A percentile compares a stretch with the other conserved stretches of the same genome.
Evolutionary conservation across 2,113 vertebrate genomes (phyloP).

Genomic region (Colinus virginianus): DNA sequence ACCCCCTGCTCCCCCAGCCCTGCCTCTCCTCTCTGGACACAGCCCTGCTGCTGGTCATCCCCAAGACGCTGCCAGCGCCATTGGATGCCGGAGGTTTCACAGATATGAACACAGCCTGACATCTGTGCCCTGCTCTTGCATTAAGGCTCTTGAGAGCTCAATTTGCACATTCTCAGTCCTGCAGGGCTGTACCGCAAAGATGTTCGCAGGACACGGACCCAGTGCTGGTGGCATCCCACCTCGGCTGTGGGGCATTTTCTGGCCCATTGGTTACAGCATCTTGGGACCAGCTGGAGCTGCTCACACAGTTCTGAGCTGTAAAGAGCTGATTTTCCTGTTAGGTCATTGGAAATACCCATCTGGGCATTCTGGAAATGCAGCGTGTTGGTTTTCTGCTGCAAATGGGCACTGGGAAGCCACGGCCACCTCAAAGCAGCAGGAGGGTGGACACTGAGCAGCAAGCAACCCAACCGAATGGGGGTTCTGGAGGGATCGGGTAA

Average conservation of each 20-base stretch:
- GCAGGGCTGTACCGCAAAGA: fast-evolving
- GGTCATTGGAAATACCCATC: conserved; percentile 57
- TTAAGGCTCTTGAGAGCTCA: neutral
- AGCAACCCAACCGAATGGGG: neutral
- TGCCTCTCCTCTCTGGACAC: neutral
- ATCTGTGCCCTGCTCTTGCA: neutral
- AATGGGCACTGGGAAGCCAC: neutral
- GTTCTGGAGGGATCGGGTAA: neutral
- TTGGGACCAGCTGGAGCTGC: conserved; percentile 18
- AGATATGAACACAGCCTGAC: neutral
- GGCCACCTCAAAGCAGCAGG: neutral
- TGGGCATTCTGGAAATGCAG: conserved; percentile 8
- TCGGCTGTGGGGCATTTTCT: neutral
- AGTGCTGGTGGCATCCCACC: fast-evolving
- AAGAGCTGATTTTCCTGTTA: neutral
- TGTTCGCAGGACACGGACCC: neutral
- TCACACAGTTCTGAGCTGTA: neutral
- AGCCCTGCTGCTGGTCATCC: neutral
- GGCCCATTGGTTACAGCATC: neutral
- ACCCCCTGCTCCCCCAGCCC: neutral
- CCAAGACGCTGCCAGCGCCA: neutral
- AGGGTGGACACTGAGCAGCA: neutral
- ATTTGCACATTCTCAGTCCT: neutral
- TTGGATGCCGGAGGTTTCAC: neutral
- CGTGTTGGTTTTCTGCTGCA: neutral